A percentile compares a stretch with the other conserved stretches of the same genome.
phyloP scores from a whole-genome alignment of 2,888 invertebrate species.

The Bombylius major region DNA sequence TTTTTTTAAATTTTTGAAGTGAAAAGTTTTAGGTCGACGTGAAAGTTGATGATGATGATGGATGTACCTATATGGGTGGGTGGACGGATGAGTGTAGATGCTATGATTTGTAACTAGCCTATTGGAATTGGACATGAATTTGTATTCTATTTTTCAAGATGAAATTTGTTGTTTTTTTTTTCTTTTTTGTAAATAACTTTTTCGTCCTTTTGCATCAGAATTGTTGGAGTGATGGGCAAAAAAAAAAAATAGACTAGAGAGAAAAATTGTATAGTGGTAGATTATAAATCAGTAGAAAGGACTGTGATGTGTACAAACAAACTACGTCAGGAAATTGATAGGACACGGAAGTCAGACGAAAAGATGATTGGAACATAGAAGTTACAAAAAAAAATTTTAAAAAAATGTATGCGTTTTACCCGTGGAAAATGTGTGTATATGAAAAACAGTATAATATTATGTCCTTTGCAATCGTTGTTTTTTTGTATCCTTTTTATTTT shows the following conservation, averaged over 20 bases:
- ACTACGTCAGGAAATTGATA: not conserved
- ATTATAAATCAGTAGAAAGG: no score
- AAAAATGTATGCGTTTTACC: not conserved
- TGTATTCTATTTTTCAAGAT: slow-evolving; percentile 4
- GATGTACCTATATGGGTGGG: not conserved
- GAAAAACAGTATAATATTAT: no score
- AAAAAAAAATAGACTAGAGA: no score
- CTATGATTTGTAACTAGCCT: slow-evolving; percentile 1
- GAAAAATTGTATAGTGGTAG: no score
- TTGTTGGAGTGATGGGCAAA: not conserved
- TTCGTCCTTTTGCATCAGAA: not conserved
- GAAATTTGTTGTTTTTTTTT: not conserved
- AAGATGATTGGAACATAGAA: not conserved
- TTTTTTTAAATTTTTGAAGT: not conserved
- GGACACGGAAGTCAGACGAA: not conserved
- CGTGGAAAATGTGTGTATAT: no score
- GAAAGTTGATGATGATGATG: slow-evolving; percentile 5
- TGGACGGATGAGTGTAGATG: not conserved
- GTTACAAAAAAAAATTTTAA: not conserved
- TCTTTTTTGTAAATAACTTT: not conserved
- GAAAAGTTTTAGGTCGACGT: slow-evolving; percentile 13
- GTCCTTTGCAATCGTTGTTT: no score
- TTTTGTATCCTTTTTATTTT: no score
- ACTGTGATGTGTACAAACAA: no score
- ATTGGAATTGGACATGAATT: slow-evolving; percentile 9